phyloP scores from a whole-genome alignment of 2,888 invertebrate genomes.

The Philonicus albiceps region DNA sequence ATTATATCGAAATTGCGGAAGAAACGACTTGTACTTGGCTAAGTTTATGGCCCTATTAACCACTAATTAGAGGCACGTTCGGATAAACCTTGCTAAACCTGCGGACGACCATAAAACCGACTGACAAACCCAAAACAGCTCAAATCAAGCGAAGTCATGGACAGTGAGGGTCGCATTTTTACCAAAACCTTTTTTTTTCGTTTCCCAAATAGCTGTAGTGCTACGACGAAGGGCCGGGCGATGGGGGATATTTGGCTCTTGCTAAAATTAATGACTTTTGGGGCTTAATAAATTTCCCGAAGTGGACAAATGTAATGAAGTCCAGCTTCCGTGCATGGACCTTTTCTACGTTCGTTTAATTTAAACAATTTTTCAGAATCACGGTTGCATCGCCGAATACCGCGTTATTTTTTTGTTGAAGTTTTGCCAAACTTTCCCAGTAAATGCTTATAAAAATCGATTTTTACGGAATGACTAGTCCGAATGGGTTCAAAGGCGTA shows the following conservation, averaged over 20 bases:
- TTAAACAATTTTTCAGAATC: not conserved
- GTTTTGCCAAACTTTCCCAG: not conserved
- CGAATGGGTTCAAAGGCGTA: not conserved
- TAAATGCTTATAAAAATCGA: not conserved
- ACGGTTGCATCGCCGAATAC: not conserved
- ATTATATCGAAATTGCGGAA: not conserved
- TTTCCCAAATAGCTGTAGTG: not conserved
- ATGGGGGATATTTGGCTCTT: not conserved
- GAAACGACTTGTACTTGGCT: not conserved
- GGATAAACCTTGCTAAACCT: not conserved
- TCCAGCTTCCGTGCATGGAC: not conserved
- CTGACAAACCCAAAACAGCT: not conserved
- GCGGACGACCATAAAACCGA: not conserved
- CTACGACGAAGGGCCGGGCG: not conserved
- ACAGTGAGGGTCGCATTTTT: not conserved
- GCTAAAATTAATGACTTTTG: not conserved
- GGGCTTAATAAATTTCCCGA: not conserved
- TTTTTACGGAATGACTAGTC: not conserved
- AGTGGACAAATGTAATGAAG: not conserved
- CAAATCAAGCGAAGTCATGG: not conserved
- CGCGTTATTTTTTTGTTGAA: not conserved
- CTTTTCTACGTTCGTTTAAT: not conserved
- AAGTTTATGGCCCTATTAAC: constrained; percentile 9
- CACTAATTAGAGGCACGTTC: constrained; percentile 7
- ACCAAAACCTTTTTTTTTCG: not conserved